Base-by-base conservation (phyloP, 1,140 invertebrate species). In the Eubasilissa regina region DNA sequence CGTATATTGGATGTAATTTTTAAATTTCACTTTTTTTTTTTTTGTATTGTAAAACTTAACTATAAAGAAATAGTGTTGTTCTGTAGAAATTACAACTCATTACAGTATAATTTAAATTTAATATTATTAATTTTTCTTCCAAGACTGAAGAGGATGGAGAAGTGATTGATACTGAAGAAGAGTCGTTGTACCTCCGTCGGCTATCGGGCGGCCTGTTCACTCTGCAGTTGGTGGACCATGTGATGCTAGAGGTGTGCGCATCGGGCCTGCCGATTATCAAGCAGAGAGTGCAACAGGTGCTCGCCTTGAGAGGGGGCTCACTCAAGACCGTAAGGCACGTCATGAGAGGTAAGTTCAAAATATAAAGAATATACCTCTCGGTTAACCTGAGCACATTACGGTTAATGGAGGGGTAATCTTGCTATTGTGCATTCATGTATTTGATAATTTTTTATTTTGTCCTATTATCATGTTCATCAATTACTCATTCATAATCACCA, bases 171-270 rank as follows among this genome's bases (percentile, higher is more conserved):
- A 80, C 90, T 77, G 92, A 93, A 74, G 90, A 91, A 21, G 91
- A 92, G 58, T 92, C 93, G 13, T 93, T 95, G 82, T 99, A 99
- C 87, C 89, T 99, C 53, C 93, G 94, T 85, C 90, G 97, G 77
- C 87, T 99, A 25, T 97, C 98, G 75, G 95, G 95, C 1, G 98
- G 98, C 0, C 89, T 99, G 11, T 99, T 99, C 86, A 98, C 97
- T 0, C 90, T 99, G 48, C 98, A 99, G 89, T 90, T 98, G 62
- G 94, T 99, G 55, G 97, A 99, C 88, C 97, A 98, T 85, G 96
- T 99, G 80, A 95, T 99, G 86, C 88, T 99, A 66, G 97, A 99
- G 89, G 89, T 90, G 35, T 98, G 96, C 85, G 93, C 94, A 7
- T 93, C 94, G 13, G 92, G 93, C 1, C 91, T 93, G 48, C 86